Evolutionary conservation across 2,888 invertebrate species (phyloP), one percentile per base, ranked within the genome.

Genomic region (Tiphia femorata): DNA sequence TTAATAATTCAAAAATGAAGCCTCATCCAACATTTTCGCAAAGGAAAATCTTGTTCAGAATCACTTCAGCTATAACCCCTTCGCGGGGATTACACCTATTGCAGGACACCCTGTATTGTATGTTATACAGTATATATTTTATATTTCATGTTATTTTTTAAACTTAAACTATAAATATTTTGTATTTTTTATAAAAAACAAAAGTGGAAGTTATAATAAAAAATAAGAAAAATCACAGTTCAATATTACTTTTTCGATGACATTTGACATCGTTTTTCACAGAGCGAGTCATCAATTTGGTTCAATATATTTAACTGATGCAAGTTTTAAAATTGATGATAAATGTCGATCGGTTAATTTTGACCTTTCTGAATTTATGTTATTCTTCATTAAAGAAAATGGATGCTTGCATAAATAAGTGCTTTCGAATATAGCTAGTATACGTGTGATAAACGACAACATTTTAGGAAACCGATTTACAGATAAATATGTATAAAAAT

Each of bases 401-500:
- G 33, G 27, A 30, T 51, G 43, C 12, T 43, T 23, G 43, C 35
- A 43, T 46, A 14, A 48, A 47, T 53, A 47, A 25, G 38, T 52
- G 46, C 52, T 52, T 47, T 43, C 52, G 19, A 52, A 47, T 37
- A 49, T 41, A 44, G 52, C 38, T 29, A 52, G 27, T 48, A 52
- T 37, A 25, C 38, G 52, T 46, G 52, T 46, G 19, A 52, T 46
- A 30, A 52, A 52, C 48, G 52, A 47, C 37, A 33, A 30, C 52
- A 47, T 46, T 52, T 47, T 47, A 44, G 52, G 47, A 37, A 52
- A 52, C 19, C 52, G 47, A 37, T 52, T 43, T 35, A 25, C 37
- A 46, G 49, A 41, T 30, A 59, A 59, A 59, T 59, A 54, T 46
- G 35, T 59, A 49, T 62, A 61, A 42, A 61, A 60, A 29, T 62